Percentiles rank a stretch among this genome's conserved stretches.
Conservation (phyloP, 2,113 vertebrate genomes). For the Ranitomeya imitator region DNA sequence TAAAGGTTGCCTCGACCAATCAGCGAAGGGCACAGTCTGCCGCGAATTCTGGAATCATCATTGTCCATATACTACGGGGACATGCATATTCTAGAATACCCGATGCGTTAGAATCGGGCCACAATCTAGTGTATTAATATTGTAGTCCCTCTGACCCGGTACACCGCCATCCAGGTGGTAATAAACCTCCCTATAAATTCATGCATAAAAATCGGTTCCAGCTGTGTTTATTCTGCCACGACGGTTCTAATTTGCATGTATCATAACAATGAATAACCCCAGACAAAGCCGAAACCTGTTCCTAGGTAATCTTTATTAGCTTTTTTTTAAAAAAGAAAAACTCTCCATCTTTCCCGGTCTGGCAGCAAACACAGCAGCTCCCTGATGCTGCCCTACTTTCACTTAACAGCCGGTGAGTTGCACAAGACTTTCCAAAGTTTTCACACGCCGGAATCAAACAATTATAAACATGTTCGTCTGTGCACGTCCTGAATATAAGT, state of each 20-base stretch:
- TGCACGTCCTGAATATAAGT: conserved; percentile 21
- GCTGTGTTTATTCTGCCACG: neutral
- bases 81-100: too few relatives aligned
- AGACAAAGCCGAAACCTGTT: neutral
- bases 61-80: too few relatives aligned
- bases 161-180: too few relatives aligned
- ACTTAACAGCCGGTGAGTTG: neutral
- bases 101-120: too few relatives aligned
- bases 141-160: too few relatives aligned
- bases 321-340: neutral
- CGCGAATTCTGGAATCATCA: too few relatives aligned
- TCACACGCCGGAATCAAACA: conserved; percentile 19
- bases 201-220: neutral
- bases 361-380: neutral
- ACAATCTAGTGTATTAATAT: too few relatives aligned
- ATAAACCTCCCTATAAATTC: neutral
- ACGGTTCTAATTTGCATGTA: conserved; percentile 9
- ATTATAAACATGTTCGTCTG: conserved; percentile 11
- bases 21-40: too few relatives aligned
- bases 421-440: conserved; percentile 5
- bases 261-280: neutral
- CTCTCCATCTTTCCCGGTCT: neutral
- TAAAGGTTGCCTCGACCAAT: too few relatives aligned
- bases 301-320: conserved; percentile 17
- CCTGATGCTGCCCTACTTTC: conserved; percentile 26